Evolutionary conservation across 2,888 invertebrate species (phyloP).

Genomic region (Patella pellucida): DNA sequence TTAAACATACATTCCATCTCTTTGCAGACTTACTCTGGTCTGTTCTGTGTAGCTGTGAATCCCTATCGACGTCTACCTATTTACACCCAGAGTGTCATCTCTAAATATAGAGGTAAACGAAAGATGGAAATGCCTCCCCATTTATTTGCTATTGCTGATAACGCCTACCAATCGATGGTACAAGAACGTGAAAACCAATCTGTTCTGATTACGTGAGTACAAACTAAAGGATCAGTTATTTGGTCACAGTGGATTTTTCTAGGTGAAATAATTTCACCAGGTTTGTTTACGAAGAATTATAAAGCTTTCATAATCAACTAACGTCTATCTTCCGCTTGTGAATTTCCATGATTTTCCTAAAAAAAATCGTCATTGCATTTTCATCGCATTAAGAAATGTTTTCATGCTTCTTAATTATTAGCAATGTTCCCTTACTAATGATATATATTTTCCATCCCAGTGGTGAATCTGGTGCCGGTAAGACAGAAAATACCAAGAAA

Average conservation of each 20-base stretch:
- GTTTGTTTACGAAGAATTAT: too few species aligned
- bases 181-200: conserved; percentile 76
- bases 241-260: too few species aligned
- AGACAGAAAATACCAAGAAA: conserved; percentile 99
- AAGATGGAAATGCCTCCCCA: conserved; percentile 99
- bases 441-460: conserved; percentile 69
- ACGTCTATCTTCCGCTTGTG: too few species aligned
- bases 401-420: too few species aligned
- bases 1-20: not conserved
- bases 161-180: conserved; percentile 99
- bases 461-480: conserved; percentile 98
- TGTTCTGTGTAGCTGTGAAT: conserved; percentile 99
- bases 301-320: too few species aligned
- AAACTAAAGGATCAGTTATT: too few species aligned
- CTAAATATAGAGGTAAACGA: conserved; percentile 98
- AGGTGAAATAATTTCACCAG: too few species aligned
- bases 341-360: too few species aligned
- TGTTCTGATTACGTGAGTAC: conserved; percentile 3
- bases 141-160: conserved; percentile 99
- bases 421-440: too few species aligned
- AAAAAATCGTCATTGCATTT: too few species aligned
- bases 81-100: conserved; percentile 96
- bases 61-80: conserved; percentile 99
- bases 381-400: too few species aligned
- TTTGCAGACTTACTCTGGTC: conserved; percentile 97